Conservation (phyloP, 64 coral and sea anemone species). For the Trachythela sp. region DNA sequence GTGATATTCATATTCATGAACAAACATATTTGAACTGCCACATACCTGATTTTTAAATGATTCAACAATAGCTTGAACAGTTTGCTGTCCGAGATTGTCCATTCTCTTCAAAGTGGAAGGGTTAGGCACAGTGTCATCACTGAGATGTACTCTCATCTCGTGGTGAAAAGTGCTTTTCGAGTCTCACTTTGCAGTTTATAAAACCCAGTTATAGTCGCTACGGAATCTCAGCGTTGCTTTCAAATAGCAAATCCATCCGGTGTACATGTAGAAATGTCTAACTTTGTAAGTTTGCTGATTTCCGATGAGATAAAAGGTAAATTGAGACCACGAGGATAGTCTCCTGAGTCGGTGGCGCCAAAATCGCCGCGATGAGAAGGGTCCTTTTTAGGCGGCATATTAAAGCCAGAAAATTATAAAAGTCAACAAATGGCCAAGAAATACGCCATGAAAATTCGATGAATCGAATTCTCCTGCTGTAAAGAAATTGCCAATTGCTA, state of each 20-base stretch:
- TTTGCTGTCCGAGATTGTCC: not conserved
- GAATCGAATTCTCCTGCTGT: no score
- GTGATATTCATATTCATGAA: not conserved
- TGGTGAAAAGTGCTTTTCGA: not conserved
- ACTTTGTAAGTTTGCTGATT: not conserved
- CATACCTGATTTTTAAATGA: no score
- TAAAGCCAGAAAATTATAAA: no score
- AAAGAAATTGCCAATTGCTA: no score
- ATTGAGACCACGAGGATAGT: not conserved
- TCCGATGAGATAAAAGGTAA: not conserved
- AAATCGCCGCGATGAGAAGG: no score
- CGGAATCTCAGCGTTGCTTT: not conserved
- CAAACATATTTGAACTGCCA: not conserved
- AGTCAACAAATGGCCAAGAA: no score
- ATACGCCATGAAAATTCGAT: no score
- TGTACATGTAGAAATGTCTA: not conserved
- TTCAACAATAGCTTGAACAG: not conserved
- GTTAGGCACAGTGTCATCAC: not conserved
- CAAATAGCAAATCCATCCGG: not conserved
- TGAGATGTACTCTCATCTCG: not conserved
- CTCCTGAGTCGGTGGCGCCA: no score
- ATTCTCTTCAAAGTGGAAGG: no score
- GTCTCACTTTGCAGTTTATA: not conserved
- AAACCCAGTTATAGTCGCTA: not conserved
- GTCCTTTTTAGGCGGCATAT: no score